Conservation (phyloP, 2,888 invertebrate genomes). For the Drosophila neutralis region DNA sequence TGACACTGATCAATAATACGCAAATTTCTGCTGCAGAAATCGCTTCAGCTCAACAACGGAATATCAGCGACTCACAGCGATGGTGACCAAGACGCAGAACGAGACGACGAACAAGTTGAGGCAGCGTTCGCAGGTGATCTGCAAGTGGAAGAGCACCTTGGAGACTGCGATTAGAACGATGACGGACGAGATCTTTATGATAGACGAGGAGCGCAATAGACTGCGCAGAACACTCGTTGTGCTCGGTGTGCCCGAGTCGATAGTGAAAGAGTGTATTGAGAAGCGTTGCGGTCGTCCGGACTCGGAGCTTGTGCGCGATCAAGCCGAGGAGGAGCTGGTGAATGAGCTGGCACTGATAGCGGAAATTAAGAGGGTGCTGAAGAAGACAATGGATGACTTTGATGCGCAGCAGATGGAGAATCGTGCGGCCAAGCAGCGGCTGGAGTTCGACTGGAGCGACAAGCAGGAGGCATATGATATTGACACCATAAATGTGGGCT, state of each 20-base stretch:
- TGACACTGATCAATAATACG: background rate
- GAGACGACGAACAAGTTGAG: conserved; percentile 89
- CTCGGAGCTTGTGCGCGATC: conserved; percentile 90
- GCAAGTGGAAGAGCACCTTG: conserved; percentile 91
- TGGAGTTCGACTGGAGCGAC: conserved; percentile 97
- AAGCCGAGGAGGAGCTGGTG: conserved; percentile 91
- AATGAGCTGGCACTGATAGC: conserved; percentile 90
- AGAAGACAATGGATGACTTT: conserved; percentile 88
- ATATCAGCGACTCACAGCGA: conserved; percentile 88
- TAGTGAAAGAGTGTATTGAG: conserved; percentile 91
- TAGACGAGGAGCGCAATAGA: conserved; percentile 89
- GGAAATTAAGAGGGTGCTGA: conserved; percentile 88
- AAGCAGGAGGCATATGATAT: conserved; percentile 92
- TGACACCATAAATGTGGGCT: conserved; percentile 89
- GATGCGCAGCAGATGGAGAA: conserved; percentile 90
- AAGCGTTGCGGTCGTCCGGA: conserved; percentile 89
- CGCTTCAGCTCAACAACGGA: conserved; percentile 88
- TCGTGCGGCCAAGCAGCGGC: conserved; percentile 91
- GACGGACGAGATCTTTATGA: conserved; percentile 88
- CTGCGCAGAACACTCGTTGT: conserved; percentile 89
- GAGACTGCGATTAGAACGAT: conserved; percentile 89
- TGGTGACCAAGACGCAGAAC: conserved; percentile 89
- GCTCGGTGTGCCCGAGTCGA: conserved; percentile 90
- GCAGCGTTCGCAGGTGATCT: conserved; percentile 89
- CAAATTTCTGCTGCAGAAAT: conserved; percentile 75